These are phyloP conservation scores for Ardeotis arabs DNA, from an alignment of 2,113 vertebrate genomes.

Conservation along the genomic window DNA sequence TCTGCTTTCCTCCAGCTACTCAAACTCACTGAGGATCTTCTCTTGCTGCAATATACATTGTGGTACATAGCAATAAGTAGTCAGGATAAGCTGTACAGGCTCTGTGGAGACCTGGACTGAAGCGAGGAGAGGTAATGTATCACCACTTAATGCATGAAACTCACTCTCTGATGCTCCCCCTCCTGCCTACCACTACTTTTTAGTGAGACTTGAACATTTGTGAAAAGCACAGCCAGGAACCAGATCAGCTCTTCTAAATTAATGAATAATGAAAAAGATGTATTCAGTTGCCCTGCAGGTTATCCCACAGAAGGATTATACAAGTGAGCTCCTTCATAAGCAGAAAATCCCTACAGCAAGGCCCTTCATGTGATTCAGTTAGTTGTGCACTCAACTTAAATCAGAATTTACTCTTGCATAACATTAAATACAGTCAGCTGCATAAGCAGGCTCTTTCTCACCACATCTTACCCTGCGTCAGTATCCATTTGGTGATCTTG, in stretches of 20 bases:
- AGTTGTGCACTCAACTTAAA: background rate
- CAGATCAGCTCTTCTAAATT: background rate
- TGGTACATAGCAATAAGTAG: background rate
- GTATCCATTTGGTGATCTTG: background rate
- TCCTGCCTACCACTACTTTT: background rate
- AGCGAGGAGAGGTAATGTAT: background rate
- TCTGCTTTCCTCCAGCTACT: rapidly evolving
- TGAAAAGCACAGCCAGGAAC: background rate
- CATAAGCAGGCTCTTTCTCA: background rate
- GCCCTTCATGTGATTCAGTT: constrained; percentile 36
- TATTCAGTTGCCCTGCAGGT: background rate
- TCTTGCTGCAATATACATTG: background rate
- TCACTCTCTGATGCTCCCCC: rapidly evolving
- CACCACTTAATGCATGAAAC: background rate
- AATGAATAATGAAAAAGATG: background rate
- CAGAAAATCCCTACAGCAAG: constrained; percentile 52
- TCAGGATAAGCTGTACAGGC: background rate
- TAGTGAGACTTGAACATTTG: background rate
- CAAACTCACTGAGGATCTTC: rapidly evolving
- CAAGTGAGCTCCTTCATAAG: background rate
- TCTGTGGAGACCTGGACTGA: background rate
- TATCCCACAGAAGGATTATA: constrained; percentile 12
- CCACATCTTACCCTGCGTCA: background rate
- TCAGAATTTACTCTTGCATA: constrained; percentile 44
- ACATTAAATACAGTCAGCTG: constrained; percentile 24